Evolutionary conservation across 2,888 invertebrate species (phyloP).

Genomic region (Agriopis aurantiaria): DNA sequence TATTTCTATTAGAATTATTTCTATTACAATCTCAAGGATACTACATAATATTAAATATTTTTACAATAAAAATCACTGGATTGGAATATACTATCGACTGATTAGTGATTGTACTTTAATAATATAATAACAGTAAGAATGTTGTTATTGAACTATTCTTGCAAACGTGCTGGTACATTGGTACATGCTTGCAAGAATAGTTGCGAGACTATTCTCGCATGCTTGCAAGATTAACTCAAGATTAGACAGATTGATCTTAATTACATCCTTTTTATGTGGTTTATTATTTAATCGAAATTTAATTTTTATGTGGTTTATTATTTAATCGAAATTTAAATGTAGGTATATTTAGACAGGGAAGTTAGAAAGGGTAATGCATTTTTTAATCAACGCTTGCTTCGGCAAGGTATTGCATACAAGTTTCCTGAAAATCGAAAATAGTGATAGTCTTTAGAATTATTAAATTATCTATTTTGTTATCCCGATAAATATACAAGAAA

Average conservation of each 20-base stretch:
- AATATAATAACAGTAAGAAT: neutral
- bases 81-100: slow-evolving; percentile 37
- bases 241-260: too few species aligned
- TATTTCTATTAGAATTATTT: slow-evolving; percentile 32
- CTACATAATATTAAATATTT: slow-evolving; percentile 39
- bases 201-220: neutral
- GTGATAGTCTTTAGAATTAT: neutral
- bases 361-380: neutral
- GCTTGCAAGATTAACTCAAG: too few species aligned
- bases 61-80: slow-evolving; percentile 40
- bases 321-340: too few species aligned
- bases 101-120: slow-evolving; percentile 30
- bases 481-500: neutral
- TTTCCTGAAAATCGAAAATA: neutral
- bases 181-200: too few species aligned
- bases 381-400: neutral
- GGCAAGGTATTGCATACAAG: slow-evolving; percentile 1
- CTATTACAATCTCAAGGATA: slow-evolving; percentile 24
- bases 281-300: too few species aligned
- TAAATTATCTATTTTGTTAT: neutral
- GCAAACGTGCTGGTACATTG: neutral
- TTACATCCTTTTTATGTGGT: too few species aligned
- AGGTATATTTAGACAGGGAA: neutral
- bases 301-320: too few species aligned
- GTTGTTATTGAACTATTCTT: neutral